phyloP scores from a whole-genome alignment of 2,113 vertebrate genomes.

The Microtus ochrogaster region DNA sequence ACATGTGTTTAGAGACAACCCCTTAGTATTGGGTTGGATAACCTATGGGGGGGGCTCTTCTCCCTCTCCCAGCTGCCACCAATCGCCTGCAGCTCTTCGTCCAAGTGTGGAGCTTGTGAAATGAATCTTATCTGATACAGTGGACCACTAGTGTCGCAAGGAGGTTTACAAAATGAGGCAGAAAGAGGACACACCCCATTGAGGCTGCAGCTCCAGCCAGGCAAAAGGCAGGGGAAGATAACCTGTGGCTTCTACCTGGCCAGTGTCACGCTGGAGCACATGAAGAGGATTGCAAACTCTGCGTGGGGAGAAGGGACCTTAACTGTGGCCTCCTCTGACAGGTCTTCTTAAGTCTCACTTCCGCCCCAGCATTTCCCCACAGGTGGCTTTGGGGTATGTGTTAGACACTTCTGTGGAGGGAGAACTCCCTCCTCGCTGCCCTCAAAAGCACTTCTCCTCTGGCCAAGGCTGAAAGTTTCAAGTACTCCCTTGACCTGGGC shows the following conservation, averaged over 20 bases:
- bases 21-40: neutral
- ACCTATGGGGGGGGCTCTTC: neutral
- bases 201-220: neutral
- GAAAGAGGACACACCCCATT: too few relatives aligned
- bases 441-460: too few relatives aligned
- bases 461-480: too few relatives aligned
- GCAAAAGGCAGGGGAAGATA: neutral
- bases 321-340: neutral
- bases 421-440: neutral
- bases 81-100: neutral
- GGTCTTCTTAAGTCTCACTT: neutral
- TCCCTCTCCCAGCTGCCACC: too few relatives aligned
- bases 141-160: too few relatives aligned
- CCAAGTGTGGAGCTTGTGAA: neutral
- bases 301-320: neutral
- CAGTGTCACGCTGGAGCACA: neutral
- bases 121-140: neutral
- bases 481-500: neutral
- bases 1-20: neutral
- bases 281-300: neutral
- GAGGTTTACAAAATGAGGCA: neutral
- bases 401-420: neutral
- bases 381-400: neutral
- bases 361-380: neutral
- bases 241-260: rapidly evolving